phyloP scores from a whole-genome alignment of 2,113 vertebrate genomes.

The Pavo muticus region DNA sequence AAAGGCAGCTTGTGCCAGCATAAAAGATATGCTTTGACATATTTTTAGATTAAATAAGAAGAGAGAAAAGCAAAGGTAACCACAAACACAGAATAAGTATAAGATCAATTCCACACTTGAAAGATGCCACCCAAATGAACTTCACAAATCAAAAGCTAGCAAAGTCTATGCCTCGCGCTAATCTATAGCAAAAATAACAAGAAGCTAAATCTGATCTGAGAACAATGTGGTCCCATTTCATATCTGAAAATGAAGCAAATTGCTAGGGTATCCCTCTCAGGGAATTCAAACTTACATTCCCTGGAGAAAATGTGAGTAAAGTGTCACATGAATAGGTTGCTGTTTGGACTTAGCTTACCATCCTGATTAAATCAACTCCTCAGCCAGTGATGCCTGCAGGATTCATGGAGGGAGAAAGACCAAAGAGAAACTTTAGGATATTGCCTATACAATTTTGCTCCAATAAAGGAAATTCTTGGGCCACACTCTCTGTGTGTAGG shows the following conservation, averaged over 20 bases:
- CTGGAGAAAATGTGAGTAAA: not conserved
- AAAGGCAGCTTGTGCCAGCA: not conserved
- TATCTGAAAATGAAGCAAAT: not conserved
- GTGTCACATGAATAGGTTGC: not conserved
- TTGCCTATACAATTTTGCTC: not conserved
- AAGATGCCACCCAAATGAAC: not conserved
- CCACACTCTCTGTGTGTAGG: not conserved
- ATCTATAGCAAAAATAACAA: not conserved
- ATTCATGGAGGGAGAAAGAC: not conserved
- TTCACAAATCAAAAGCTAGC: not conserved
- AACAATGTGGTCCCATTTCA: not conserved
- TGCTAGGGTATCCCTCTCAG: not conserved
- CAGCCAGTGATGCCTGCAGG: not conserved
- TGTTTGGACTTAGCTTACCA: not conserved
- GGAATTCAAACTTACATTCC: not conserved
- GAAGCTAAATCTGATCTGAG: not conserved
- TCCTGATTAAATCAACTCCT: not conserved
- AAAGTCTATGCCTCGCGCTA: not conserved
- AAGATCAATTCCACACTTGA: constrained; percentile 10
- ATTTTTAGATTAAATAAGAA: not conserved
- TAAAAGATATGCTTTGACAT: not conserved
- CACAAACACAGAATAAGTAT: constrained; percentile 10
- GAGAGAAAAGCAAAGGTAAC: not conserved
- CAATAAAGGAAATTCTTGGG: not conserved
- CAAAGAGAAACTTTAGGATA: not conserved